Conservation (phyloP, 2,888 invertebrate genomes). For the Athalia rosae region DNA sequence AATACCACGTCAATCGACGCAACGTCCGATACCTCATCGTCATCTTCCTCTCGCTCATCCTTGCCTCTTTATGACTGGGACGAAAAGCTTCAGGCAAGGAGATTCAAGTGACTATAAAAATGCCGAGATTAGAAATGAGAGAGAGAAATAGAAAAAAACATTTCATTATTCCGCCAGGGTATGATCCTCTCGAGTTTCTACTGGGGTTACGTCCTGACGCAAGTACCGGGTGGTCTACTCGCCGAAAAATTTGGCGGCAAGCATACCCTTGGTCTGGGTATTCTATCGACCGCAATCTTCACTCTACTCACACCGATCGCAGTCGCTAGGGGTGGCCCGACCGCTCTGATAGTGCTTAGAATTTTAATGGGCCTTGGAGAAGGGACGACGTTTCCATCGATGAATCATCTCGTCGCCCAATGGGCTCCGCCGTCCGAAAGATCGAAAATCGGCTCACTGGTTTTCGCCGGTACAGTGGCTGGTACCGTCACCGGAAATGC, state of each 20-base stretch:
- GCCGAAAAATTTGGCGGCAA: slow-evolving; percentile 73
- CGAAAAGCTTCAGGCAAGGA: slow-evolving; percentile 60
- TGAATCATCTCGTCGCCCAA: slow-evolving; percentile 86
- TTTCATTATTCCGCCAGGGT: slow-evolving; percentile 59
- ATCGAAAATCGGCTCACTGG: slow-evolving; percentile 85
- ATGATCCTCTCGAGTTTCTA: slow-evolving; percentile 73
- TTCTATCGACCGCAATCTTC: slow-evolving; percentile 69
- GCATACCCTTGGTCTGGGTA: slow-evolving; percentile 72
- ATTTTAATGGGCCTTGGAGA: slow-evolving; percentile 90
- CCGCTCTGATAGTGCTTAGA: slow-evolving; percentile 83
- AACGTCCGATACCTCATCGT: not conserved
- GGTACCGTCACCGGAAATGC: slow-evolving; percentile 79
- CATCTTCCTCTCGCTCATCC: slow-evolving; percentile 2
- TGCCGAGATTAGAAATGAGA: no score
- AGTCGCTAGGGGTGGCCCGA: slow-evolving; percentile 80
- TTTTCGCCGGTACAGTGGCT: slow-evolving; percentile 76
- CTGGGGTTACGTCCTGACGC: slow-evolving; percentile 74
- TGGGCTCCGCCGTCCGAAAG: slow-evolving; percentile 89
- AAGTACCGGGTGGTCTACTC: slow-evolving; percentile 73
- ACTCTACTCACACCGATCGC: slow-evolving; percentile 80
- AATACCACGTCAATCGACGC: no score
- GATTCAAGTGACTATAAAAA: not conserved
- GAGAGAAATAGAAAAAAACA: no score
- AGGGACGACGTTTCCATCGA: slow-evolving; percentile 89
- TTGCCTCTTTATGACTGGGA: slow-evolving; percentile 62